A percentile compares a stretch with the other conserved stretches of the same genome.
These are phyloP conservation scores for Oryctes rhinoceros DNA, from an alignment of 1,140 invertebrate species.

Conservation along the genomic window DNA sequence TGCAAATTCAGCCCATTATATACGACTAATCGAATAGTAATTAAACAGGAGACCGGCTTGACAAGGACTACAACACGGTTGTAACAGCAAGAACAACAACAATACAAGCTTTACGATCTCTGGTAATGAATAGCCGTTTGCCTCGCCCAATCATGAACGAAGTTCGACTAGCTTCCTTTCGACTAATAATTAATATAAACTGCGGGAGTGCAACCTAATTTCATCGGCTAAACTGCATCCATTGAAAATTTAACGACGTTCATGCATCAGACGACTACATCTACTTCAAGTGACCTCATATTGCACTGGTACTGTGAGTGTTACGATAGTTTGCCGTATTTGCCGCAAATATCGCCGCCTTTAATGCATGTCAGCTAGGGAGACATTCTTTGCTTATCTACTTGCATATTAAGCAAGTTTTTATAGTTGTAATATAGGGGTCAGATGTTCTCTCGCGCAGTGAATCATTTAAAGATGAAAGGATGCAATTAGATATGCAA, in stretches of 20 bases:
- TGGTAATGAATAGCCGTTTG: neutral
- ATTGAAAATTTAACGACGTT: slow-evolving; percentile 4
- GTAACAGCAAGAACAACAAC: neutral
- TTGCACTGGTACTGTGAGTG: no score
- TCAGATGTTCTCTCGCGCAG: no score
- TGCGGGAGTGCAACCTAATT: neutral
- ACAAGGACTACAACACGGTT: neutral
- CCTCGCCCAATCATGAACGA: neutral
- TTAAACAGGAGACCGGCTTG: neutral
- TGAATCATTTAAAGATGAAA: no score
- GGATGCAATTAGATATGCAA: no score
- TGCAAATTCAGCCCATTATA: slow-evolving; percentile 12
- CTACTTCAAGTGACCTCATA: no score
- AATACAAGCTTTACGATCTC: neutral
- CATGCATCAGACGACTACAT: neutral
- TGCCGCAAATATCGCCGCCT: no score
- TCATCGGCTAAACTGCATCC: neutral
- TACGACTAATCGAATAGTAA: slow-evolving; percentile 17
- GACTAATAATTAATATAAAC: slow-evolving; percentile 12
- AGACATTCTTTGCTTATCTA: no score
- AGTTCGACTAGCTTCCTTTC: neutral
- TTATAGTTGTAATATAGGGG: no score
- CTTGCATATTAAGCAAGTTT: no score
- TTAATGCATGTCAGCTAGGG: no score
- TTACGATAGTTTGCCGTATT: no score